Base-by-base conservation (phyloP, 2,888 invertebrate species). In the Ennomos quercinarius region DNA sequence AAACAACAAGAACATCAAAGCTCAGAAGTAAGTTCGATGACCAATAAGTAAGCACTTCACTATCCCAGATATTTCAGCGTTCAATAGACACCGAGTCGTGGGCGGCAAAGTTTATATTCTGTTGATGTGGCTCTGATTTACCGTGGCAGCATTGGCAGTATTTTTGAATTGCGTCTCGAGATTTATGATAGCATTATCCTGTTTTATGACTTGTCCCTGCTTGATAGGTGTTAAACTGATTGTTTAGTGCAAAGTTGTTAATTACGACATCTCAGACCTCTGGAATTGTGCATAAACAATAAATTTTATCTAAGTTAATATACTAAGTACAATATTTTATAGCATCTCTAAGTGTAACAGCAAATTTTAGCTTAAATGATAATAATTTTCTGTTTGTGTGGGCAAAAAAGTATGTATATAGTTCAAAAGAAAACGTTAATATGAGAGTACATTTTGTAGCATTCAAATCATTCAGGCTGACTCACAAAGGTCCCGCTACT, bases 401-500 rank as follows among this genome's bases (percentile, higher is more conserved):
- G 4, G 17, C 17, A 17, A 17, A 17, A 17, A 2, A 17, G 4
- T 2, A 17, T 17, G n/a, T 17, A 17, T 17, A 10, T 9, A 43
- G n/a, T 9, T 27, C 43, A 9, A 17, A 17, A 4, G 27, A 0
- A 27, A 41, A 42, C 12, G 9, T 50, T 36, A 43, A 37, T 42
- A 40, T 34, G 39, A 39, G n/a, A 41, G 34, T 27, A 34, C 37
- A 17, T 36, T n/a, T 11, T 39, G 36, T 40, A 3, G 9, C 51
- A 45, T 58, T 34, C 37, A 37, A 55, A 57, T 62, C 63, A 64
- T 50, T 63, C 64, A 49, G 44, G 47, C 49, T 65, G 65, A 66
- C 51, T 70, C 68, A 76, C 72, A 79, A 77, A 80, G 72, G 68
- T 60, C 64, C 77, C 76, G 81, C 84, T 83, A 81, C 84, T 72